Evolutionary conservation across 2,888 invertebrate species (phyloP).

Genomic region (Bombyx huttoni): DNA sequence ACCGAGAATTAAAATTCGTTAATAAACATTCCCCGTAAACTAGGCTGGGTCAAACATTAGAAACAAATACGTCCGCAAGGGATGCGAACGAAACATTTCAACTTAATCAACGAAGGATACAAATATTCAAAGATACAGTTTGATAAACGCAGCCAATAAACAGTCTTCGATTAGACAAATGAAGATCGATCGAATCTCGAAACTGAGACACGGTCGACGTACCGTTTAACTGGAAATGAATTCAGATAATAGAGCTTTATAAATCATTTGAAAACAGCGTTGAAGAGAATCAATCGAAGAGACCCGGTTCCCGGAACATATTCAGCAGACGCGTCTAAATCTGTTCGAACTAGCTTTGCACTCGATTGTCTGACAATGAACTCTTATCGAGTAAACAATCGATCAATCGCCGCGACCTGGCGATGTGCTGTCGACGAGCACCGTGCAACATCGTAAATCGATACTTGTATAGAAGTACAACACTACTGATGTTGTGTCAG

Average conservation of each 20-base stretch:
- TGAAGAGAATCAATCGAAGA: slow-evolving; percentile 6
- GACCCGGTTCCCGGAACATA: slow-evolving; percentile 36
- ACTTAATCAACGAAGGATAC: background rate
- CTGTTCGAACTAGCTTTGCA: slow-evolving; percentile 53
- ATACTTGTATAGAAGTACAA: slow-evolving; percentile 34
- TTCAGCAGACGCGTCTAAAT: slow-evolving; percentile 51
- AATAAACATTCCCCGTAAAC: background rate
- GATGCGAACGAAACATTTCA: background rate
- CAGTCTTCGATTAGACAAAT: slow-evolving; percentile 9
- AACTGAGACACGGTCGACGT: background rate
- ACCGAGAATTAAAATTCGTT: background rate
- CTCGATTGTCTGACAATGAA: slow-evolving; percentile 65
- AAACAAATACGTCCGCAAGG: background rate
- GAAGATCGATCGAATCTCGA: slow-evolving; percentile 10
- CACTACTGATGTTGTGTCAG: slow-evolving; percentile 46
- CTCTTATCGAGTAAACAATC: slow-evolving; percentile 59
- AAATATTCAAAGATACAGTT: background rate
- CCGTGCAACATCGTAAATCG: slow-evolving; percentile 56
- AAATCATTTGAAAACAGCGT: slow-evolving; percentile 9
- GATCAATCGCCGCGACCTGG: slow-evolving; percentile 58
- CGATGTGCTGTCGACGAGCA: slow-evolving; percentile 48
- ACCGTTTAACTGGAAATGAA: slow-evolving; percentile 9
- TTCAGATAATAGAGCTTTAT: slow-evolving; percentile 6
- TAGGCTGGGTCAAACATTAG: background rate
- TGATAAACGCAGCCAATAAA: slow-evolving; percentile 2